phyloP scores from a whole-genome alignment of 2,888 invertebrate genomes.

The Lithophane leautieri region DNA sequence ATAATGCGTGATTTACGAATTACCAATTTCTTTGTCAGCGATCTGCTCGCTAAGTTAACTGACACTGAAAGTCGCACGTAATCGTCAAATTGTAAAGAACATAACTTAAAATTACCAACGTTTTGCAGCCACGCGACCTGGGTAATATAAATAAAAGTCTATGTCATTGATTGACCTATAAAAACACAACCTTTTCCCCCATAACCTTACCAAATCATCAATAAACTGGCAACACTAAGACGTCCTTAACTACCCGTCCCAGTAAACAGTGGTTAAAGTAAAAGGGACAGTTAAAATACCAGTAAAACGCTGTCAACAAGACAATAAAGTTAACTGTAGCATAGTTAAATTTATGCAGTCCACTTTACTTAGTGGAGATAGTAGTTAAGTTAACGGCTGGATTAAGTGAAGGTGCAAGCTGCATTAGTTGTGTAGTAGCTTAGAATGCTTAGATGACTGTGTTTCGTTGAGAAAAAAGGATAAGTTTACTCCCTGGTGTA shows the following conservation, averaged over 20 bases:
- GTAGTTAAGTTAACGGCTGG: constrained; percentile 38
- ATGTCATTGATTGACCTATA: constrained; percentile 19
- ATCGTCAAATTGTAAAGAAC: constrained; percentile 1
- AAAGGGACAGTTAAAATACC: constrained; percentile 49
- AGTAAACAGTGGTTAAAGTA: constrained; percentile 42
- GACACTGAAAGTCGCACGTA: background rate
- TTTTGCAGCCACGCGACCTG: background rate
- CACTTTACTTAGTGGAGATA: constrained; percentile 50
- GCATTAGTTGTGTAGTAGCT: constrained; percentile 37
- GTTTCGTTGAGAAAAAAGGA: background rate
- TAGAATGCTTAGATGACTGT: constrained; percentile 24
- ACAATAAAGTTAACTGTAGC: constrained; percentile 37
- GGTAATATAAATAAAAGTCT: constrained; percentile 16
- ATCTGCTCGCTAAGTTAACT: too few relatives aligned
- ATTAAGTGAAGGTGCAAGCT: constrained; percentile 38
- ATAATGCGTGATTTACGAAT: background rate
- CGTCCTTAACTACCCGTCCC: background rate
- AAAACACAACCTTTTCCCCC: constrained; percentile 16
- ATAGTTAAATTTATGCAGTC: constrained; percentile 58
- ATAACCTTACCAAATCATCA: constrained; percentile 11
- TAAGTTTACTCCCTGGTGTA: background rate
- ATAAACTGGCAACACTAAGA: constrained; percentile 39
- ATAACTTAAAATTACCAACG: background rate
- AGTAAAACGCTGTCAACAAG: constrained; percentile 57
- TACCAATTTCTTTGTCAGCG: background rate